phyloP scores from a whole-genome alignment of 2,113 vertebrate genomes.

The Neomonachus schauinslandi region DNA sequence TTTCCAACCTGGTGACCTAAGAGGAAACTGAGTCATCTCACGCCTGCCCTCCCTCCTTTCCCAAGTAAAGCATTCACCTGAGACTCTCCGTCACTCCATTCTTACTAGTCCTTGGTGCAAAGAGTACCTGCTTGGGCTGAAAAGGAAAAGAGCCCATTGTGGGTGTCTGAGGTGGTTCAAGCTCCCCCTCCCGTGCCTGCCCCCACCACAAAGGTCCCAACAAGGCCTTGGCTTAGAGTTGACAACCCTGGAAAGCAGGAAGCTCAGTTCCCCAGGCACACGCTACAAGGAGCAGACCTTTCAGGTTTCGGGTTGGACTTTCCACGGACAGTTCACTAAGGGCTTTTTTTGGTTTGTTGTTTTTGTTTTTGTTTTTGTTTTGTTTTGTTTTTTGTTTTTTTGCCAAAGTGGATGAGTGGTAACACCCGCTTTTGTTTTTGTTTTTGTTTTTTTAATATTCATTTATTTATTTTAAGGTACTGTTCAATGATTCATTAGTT shows the following conservation, averaged over 20 bases:
- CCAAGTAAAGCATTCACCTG: not conserved
- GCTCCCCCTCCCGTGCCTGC: not conserved
- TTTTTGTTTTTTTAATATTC: no score
- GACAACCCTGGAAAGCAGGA: not conserved
- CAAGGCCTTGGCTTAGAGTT: not conserved
- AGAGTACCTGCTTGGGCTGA: not conserved
- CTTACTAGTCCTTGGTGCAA: not conserved
- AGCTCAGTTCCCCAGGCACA: not conserved
- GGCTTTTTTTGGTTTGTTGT: not conserved
- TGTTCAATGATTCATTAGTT: no score
- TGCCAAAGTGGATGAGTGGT: not conserved
- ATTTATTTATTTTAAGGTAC: no score
- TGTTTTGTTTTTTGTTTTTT: not conserved
- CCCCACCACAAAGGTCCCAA: not conserved
- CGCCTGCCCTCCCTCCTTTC: not conserved
- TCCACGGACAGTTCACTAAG: not conserved
- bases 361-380: not conserved
- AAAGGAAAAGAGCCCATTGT: not conserved
- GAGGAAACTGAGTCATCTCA: not conserved
- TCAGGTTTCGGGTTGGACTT: not conserved
- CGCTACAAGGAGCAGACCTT: not conserved
- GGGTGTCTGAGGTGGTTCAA: not conserved
- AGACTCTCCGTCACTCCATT: not conserved
- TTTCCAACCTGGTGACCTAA: not conserved
- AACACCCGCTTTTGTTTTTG: conserved; percentile 40